Evolutionary conservation across 2,888 invertebrate genomes (phyloP), one percentile per base, ranked within the genome.

Genomic region (Ceramica pisi): DNA sequence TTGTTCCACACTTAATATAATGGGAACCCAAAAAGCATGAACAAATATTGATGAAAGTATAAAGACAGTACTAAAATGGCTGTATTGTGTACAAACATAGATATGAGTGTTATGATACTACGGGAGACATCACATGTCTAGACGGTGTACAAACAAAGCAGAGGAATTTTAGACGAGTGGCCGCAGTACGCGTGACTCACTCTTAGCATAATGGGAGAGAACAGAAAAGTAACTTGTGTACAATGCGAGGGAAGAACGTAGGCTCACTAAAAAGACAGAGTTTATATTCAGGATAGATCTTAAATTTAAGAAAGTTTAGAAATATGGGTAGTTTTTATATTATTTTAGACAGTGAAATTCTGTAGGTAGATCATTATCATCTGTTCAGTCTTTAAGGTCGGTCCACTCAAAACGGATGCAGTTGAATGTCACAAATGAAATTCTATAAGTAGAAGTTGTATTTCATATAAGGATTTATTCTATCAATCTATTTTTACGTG

Each of bases 101-200:
- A 21, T 59, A 19, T n/a, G 48, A 31, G 23, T 48, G 61, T 62
- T 50, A 53, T 64, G 56, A 61, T 59, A n/a, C 23, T 41, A 71
- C 51, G 59, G 19, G 51, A 67, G 26, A 55, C 67, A 23, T 31
- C 55, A 51, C 55, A 38, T 63, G 82, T 80, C 82, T 80, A 82
- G 82, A 80, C 79, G 12, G n/a, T 50, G n/a, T 7, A 50, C 67
- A 68, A 72, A 80, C 83, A 73, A 79, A 73, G 82, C 74, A 35
- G 21, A 44, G 65, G 65, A 26, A 35, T 67, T 48, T 62, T 14
- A 70, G 71, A 68, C 63, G 78, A 78, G 82, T 60, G 55, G 41
- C 26, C 56, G 14, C 65, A 65, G 50, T 31, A 81, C 67, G 83
- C 80, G 60, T 79, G 82, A 82, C 46, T 80, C 80, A 82, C 41